A percentile compares a stretch with the other conserved stretches of the same genome.
These are phyloP conservation scores for Argopecten irradians DNA, from an alignment of 1,140 invertebrate genomes.

Conservation along the genomic window DNA sequence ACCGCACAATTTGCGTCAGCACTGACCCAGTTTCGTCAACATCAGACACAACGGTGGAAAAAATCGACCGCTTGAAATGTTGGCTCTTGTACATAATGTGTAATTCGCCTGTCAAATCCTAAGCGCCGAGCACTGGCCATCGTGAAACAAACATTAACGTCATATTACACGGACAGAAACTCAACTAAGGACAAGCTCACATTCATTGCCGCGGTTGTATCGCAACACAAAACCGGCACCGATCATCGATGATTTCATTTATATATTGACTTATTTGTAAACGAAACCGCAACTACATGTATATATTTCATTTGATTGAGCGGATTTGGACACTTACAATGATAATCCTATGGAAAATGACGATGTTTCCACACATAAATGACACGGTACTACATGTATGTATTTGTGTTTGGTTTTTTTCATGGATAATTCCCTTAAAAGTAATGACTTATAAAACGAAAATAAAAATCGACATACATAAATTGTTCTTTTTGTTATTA, in stretches of 20 bases:
- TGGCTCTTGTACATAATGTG: slow-evolving; percentile 15
- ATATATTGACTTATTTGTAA: background rate
- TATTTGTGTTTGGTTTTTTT: too few relatives aligned
- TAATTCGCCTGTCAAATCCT: slow-evolving; percentile 9
- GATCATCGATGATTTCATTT: background rate
- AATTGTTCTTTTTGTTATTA: too few relatives aligned
- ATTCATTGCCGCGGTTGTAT: background rate
- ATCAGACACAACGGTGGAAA: slow-evolving; percentile 8
- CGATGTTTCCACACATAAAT: too few relatives aligned
- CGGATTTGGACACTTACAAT: background rate
- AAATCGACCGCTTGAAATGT: slow-evolving; percentile 21
- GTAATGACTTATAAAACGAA: too few relatives aligned
- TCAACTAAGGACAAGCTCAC: background rate
- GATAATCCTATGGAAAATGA: background rate
- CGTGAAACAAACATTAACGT: background rate
- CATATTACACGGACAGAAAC: slow-evolving; percentile 8
- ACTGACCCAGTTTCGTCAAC: slow-evolving; percentile 14
- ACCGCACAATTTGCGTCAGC: slow-evolving; percentile 12
- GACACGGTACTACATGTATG: too few relatives aligned
- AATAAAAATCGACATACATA: too few relatives aligned
- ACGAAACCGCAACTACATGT: background rate
- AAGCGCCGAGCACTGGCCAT: background rate
- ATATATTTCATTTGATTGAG: too few relatives aligned
- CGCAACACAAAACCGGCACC: background rate
- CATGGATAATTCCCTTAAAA: too few relatives aligned